Percentiles rank a stretch among this genome's conserved stretches.
phyloP scores from a whole-genome alignment of 2,113 vertebrate species.

The Cathartes aura region DNA sequence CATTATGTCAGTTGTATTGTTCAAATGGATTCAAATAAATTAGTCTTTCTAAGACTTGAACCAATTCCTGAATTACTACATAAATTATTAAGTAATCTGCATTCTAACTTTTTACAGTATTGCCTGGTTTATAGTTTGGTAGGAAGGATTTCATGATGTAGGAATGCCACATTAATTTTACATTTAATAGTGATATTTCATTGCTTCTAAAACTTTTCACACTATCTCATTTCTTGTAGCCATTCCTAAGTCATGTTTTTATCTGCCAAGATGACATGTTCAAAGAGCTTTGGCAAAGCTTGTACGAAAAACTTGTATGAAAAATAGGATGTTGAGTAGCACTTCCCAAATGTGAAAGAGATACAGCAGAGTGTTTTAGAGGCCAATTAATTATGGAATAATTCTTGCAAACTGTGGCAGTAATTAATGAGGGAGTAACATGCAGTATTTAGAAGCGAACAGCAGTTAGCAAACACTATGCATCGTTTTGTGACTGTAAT shows the following conservation, averaged over 20 bases:
- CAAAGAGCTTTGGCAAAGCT: conserved; percentile 31
- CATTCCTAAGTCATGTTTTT: background rate
- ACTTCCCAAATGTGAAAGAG: conserved; percentile 20
- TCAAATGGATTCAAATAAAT: conserved; percentile 14
- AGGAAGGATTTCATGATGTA: conserved; percentile 1
- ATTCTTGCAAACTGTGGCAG: conserved; percentile 16
- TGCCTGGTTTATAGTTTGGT: background rate
- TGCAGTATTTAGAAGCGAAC: background rate
- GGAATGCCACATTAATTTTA: conserved; percentile 31
- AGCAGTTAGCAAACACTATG: background rate
- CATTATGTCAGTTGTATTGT: background rate
- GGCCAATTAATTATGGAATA: conserved; percentile 28
- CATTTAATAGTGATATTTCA: conserved; percentile 37
- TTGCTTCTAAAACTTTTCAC: conserved; percentile 24
- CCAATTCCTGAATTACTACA: background rate
- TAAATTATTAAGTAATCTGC: conserved; percentile 18
- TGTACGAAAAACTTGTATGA: background rate
- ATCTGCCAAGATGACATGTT: conserved; percentile 36
- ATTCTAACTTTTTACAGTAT: conserved; percentile 12
- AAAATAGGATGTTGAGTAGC: background rate
- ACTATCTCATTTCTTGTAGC: conserved; percentile 17
- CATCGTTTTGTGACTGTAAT: background rate
- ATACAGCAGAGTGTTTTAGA: conserved; percentile 27
- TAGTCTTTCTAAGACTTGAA: background rate
- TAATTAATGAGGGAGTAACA: conserved; percentile 15